Base-by-base conservation (phyloP, 2,113 vertebrate genomes). In the Geothlypis trichas region DNA sequence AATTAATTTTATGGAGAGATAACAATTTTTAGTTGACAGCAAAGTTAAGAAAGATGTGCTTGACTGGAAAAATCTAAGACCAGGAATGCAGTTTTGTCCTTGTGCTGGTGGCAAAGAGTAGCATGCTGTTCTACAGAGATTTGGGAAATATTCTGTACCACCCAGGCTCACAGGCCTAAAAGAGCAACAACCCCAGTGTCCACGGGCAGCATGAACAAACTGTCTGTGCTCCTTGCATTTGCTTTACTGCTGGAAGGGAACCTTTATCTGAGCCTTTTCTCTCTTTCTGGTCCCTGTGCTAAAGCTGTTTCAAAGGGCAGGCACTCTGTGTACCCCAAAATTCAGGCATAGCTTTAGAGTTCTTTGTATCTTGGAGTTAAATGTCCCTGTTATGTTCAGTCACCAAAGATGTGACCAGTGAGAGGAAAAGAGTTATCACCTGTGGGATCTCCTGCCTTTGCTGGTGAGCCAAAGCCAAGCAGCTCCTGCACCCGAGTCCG, bases 281-380 rank as follows among this genome's bases (percentile, higher is more conserved):
- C 6, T 37, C 42, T 65, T 33, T 69, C 37, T 75, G 39, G 14
- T 55, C 18, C 10, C 18, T 46, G 33, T 62, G 62, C 77, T 52
- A 47, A 46, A 35, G 41, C n/a, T 62, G 37, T 21, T 58, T 76
- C n/a, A 30, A 27, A 49, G 21, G 71, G 37, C 33, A 26, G 58
- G 49, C 8, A 8, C 46, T 15, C 13, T 21, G 3, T 5, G 4
- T 46, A 15, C 24, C 42, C 41, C 0, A 1, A 31, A 37, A 3
- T 61, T 77, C 5, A 13, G 22, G 14, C 11, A 16, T 9, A 31
- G 2, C 58, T 66, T 66, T 5, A 22, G n/a, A 62, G 20, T 37
- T 28, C 71, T 72, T 2, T 22, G 21, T 82, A 35, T 20, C 28
- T 58, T 62, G 61, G 42, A 78, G 11, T 44, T 55, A 71, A 74